Percentiles rank a stretch among this genome's conserved stretches.
Conservation (phyloP, 1,140 invertebrate genomes). For the Lineus longissimus region DNA sequence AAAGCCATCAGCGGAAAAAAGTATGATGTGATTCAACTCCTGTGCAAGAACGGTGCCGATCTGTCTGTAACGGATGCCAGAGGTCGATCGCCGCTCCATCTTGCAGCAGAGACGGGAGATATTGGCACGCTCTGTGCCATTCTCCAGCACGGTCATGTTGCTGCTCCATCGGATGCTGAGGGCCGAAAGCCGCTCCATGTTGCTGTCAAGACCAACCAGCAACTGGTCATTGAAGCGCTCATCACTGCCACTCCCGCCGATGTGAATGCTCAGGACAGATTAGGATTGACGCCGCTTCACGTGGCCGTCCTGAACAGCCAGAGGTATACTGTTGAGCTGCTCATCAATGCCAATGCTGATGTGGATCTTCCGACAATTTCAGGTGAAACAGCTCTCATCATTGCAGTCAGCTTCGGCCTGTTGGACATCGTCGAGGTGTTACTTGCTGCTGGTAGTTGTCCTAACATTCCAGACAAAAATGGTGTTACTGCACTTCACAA, state of each 20-base stretch:
- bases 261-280: background rate
- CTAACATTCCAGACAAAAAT: background rate
- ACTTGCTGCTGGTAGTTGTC: background rate
- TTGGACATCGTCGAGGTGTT: background rate
- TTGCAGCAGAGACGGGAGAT: background rate
- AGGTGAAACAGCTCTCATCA: background rate
- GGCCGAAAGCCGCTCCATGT: constrained; percentile 2
- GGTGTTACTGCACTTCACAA: background rate
- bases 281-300: background rate
- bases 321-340: background rate
- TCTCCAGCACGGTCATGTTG: background rate
- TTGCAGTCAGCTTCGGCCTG: background rate
- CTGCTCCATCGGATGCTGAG: background rate
- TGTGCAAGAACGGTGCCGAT: constrained; percentile 3
- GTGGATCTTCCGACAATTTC: background rate
- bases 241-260: background rate
- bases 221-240: background rate
- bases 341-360: background rate
- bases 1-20: background rate
- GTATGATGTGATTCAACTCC: background rate
- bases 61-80: background rate
- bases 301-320: background rate
- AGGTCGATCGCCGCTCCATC: background rate
- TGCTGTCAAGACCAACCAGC: background rate
- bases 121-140: background rate